Evolutionary conservation across 1,140 invertebrate species (phyloP).

Genomic region (Calephelis nemesis): DNA sequence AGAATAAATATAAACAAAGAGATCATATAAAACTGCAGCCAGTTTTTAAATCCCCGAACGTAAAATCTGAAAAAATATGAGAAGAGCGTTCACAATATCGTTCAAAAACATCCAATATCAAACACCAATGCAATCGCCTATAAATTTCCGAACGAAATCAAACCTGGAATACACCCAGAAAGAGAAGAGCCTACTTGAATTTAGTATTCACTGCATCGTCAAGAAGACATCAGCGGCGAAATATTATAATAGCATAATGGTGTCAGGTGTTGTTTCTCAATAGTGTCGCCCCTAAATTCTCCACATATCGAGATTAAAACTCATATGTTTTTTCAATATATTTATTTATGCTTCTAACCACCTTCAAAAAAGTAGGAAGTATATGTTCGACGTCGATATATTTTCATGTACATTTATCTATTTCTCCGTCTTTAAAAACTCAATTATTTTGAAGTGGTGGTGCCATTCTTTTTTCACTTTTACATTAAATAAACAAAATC

Average conservation of each 20-base stretch:
- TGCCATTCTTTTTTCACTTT: no score
- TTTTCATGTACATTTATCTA: no score
- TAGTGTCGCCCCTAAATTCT: conserved; percentile 28
- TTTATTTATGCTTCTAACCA: not conserved
- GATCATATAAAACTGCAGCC: conserved; percentile 1
- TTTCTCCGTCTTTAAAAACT: no score
- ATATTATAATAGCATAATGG: conserved; percentile 78
- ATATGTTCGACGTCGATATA: no score
- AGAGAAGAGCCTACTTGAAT: conserved; percentile 42
- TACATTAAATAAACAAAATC: no score
- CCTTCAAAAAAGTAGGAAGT: no score
- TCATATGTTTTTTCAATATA: not conserved
- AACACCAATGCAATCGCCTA: conserved; percentile 58
- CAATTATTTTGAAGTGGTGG: no score
- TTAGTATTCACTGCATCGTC: conserved; percentile 75
- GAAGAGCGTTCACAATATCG: conserved; percentile 26
- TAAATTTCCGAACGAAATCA: conserved; percentile 61
- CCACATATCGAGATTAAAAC: conserved; percentile 1
- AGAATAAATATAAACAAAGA: conserved; percentile 12
- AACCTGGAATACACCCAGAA: conserved; percentile 35
- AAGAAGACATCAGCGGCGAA: conserved; percentile 73
- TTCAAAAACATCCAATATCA: conserved; percentile 34
- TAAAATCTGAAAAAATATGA: conserved; percentile 12
- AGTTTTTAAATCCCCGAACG: conserved; percentile 12
- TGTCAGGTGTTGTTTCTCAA: conserved; percentile 67